phyloP scores from a whole-genome alignment of 1,140 invertebrate genomes.

The Scaptomyza montana region DNA sequence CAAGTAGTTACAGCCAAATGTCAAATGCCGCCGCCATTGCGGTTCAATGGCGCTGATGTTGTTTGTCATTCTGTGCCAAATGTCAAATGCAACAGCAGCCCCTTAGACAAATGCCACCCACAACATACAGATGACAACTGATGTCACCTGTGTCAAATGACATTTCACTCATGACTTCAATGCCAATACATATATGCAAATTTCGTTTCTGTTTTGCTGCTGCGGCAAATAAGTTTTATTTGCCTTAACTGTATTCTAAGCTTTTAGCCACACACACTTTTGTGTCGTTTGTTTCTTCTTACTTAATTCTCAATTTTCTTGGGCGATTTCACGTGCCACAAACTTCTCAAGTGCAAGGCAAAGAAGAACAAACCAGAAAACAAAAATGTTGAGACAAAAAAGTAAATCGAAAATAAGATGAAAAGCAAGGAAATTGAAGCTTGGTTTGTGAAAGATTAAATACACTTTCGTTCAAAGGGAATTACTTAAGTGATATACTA shows the following conservation, averaged over 20 bases:
- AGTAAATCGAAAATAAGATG: neutral
- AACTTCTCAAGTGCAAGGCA: conserved; percentile 80
- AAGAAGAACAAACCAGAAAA: conserved; percentile 57
- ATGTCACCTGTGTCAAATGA: conserved; percentile 18
- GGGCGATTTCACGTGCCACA: conserved; percentile 82
- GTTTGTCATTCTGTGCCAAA: conserved; percentile 68
- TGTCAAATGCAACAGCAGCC: conserved; percentile 37
- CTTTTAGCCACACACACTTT: conserved; percentile 25
- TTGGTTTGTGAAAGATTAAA: neutral
- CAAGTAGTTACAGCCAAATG: conserved; percentile 52
- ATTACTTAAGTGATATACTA: too few species aligned
- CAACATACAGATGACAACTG: conserved; percentile 19
- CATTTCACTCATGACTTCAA: conserved; percentile 55
- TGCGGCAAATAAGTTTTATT: conserved; percentile 25
- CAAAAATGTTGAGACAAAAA: conserved; percentile 22
- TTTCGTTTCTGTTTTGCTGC: conserved; percentile 33
- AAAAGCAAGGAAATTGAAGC: neutral
- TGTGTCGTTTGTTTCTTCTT: conserved; percentile 45
- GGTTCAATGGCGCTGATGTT: conserved; percentile 72
- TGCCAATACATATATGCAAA: conserved; percentile 72
- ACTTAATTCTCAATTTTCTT: conserved; percentile 61
- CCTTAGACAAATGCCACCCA: neutral
- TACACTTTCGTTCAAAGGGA: neutral
- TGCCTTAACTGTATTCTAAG: conserved; percentile 33
- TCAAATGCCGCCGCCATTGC: conserved; percentile 48